These are phyloP conservation scores for Cyprinella venusta DNA, from an alignment of 2,797 vertebrate genomes.

Conservation along the genomic window DNA sequence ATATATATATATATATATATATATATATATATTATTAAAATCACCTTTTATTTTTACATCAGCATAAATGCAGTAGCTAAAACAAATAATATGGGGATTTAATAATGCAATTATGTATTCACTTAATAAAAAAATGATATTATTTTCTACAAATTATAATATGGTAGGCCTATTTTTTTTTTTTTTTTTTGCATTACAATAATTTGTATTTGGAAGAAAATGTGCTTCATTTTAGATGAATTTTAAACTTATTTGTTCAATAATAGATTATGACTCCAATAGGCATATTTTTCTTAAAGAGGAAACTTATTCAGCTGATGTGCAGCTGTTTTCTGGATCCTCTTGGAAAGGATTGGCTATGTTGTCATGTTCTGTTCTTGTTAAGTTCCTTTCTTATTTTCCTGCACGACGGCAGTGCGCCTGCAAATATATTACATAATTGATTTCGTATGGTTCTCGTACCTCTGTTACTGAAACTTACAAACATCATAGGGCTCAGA, in stretches of 20 bases:
- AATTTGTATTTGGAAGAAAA: background rate
- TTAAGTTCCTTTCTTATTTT: slow-evolving; percentile 37
- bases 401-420: slow-evolving; percentile 39
- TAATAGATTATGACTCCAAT: slow-evolving; percentile 38
- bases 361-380: slow-evolving; percentile 52
- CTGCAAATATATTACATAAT: slow-evolving; percentile 47
- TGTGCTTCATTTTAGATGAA: background rate
- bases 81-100: background rate
- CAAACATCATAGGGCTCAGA: slow-evolving; percentile 12
- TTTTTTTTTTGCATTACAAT: background rate
- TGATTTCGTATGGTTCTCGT: slow-evolving; percentile 51
- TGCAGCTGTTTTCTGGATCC: slow-evolving; percentile 70
- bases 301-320: slow-evolving; percentile 64
- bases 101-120: background rate
- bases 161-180: no score
- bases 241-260: background rate
- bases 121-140: background rate
- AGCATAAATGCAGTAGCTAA: no score
- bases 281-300: slow-evolving; percentile 54
- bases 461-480: slow-evolving; percentile 3
- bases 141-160: background rate
- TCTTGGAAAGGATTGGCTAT: slow-evolving; percentile 49
- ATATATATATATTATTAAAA: no score
- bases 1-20: background rate
- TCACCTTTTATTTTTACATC: no score